Evolutionary conservation across 2,113 vertebrate species (phyloP).

Genomic region (Speoplatyrhinus poulsoni): DNA sequence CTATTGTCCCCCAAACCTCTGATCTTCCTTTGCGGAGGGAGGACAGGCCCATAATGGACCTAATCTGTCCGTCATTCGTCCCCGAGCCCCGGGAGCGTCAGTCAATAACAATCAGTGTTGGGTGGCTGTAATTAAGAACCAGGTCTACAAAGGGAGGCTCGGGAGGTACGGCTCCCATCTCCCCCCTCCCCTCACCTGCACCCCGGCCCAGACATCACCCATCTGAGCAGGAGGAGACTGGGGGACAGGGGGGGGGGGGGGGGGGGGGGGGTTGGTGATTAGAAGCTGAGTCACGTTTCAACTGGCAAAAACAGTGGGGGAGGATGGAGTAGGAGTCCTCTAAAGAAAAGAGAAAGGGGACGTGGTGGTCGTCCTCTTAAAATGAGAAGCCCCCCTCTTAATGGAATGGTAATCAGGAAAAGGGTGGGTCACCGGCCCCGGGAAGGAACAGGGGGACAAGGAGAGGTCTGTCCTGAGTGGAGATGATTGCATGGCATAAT

Average conservation of each 20-base stretch:
- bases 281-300: conserved; percentile 77
- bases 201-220: no score
- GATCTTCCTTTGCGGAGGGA: conserved; percentile 63
- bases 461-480: conserved; percentile 70
- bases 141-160: conserved; percentile 46
- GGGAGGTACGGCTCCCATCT: conserved; percentile 50
- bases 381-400: conserved; percentile 66
- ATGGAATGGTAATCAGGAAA: conserved; percentile 79
- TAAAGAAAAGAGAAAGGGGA: conserved; percentile 62
- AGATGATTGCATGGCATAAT: conserved; percentile 73
- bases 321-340: conserved; percentile 61
- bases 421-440: conserved; percentile 65
- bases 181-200: conserved; percentile 29
- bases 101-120: conserved; percentile 85
- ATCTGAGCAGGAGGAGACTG: conserved; percentile 43
- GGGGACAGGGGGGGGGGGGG: conserved; percentile 51
- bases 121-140: conserved; percentile 83
- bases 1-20: conserved; percentile 23
- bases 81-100: conserved; percentile 77
- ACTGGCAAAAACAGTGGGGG: conserved; percentile 56
- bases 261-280: conserved; percentile 67
- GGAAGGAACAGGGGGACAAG: conserved; percentile 70
- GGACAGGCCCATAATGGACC: conserved; percentile 78
- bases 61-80: conserved; percentile 80
- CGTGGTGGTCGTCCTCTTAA: conserved; percentile 65